Conservation (phyloP, 2,888 invertebrate genomes). For the Sceliomorpha sp. region DNA sequence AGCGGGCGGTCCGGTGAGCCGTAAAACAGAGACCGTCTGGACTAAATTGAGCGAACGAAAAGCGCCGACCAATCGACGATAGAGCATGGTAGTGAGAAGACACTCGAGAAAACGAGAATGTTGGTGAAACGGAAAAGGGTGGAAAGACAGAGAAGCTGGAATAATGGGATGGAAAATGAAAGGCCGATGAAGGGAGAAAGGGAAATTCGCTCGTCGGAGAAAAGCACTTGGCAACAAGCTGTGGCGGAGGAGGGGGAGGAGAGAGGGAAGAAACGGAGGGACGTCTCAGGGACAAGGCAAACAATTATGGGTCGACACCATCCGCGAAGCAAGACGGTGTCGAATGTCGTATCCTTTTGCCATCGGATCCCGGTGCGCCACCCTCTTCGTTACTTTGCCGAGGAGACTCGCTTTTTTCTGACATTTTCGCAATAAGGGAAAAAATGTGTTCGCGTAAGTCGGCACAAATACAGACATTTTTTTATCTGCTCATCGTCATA, state of each 20-base stretch:
- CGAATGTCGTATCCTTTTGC: constrained; percentile 51
- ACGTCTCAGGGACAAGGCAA: constrained; percentile 59
- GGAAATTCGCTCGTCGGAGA: constrained; percentile 4
- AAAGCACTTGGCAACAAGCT: constrained; percentile 12
- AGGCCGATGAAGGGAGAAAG: constrained; percentile 6
- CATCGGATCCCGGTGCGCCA: constrained; percentile 15
- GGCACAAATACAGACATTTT: no score
- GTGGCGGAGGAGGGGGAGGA: not conserved
- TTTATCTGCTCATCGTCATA: no score
- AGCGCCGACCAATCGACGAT: constrained; percentile 55
- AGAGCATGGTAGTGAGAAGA: constrained; percentile 43
- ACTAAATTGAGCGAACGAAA: constrained; percentile 67
- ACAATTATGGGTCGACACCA: constrained; percentile 65
- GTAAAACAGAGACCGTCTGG: constrained; percentile 68
- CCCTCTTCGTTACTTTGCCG: constrained; percentile 41
- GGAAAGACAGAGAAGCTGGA: constrained; percentile 27
- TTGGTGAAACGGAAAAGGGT: constrained; percentile 28
- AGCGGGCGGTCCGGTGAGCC: constrained; percentile 57
- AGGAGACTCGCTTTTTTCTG: constrained; percentile 11
- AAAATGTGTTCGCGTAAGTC: constrained; percentile 29
- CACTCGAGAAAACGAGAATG: constrained; percentile 46
- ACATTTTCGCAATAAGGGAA: constrained; percentile 31
- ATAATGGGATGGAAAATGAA: constrained; percentile 14
- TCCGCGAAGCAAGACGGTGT: constrained; percentile 52
- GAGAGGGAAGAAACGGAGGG: constrained; percentile 3